Evolutionary conservation across 2,113 vertebrate genomes (phyloP).

Genomic region (Hippopotamus amphibius): DNA sequence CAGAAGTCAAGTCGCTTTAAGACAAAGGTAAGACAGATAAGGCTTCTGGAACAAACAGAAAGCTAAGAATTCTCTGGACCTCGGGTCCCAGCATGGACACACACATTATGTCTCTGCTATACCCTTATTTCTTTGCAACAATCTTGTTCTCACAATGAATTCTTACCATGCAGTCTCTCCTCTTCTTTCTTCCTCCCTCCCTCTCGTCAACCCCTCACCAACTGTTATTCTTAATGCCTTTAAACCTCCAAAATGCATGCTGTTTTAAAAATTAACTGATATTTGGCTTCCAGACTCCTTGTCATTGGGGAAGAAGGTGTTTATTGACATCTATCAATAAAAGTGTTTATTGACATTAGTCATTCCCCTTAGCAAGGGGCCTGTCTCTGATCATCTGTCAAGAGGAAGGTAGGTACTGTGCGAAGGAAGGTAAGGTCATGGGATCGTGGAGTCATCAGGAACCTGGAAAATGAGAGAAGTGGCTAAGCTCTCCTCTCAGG

Average conservation of each 20-base stretch:
- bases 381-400: neutral
- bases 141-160: neutral
- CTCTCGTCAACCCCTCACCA: neutral
- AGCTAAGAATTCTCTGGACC: neutral
- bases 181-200: neutral
- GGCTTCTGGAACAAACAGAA: neutral
- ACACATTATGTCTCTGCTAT: neutral
- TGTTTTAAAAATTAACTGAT: neutral
- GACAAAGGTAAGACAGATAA: neutral
- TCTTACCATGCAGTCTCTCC: neutral
- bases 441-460: neutral
- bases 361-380: neutral
- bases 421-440: neutral
- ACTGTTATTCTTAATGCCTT: neutral
- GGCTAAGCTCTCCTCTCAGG: neutral
- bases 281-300: neutral
- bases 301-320: neutral
- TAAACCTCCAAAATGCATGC: neutral
- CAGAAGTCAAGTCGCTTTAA: neutral
- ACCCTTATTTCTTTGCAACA: neutral
- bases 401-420: accelerated
- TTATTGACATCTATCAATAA: neutral
- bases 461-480: neutral
- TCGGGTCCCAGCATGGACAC: neutral
- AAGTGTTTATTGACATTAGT: neutral